Evolutionary conservation across 2,888 invertebrate genomes (phyloP).

Genomic region (Amphipyra berbera): DNA sequence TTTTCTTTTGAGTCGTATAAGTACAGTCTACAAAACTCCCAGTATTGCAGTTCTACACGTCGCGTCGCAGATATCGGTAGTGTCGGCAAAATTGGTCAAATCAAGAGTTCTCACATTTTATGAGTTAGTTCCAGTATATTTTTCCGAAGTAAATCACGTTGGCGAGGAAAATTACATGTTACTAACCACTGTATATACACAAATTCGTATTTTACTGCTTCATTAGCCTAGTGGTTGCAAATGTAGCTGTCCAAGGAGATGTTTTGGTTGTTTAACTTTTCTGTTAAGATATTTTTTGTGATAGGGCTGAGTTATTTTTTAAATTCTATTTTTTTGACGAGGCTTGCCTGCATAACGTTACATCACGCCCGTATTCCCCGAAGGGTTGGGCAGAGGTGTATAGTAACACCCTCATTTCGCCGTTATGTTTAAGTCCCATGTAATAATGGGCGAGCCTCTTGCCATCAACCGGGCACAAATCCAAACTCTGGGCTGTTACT

Average conservation of each 20-base stretch:
- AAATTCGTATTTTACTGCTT: background rate
- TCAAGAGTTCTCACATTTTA: conserved; percentile 45
- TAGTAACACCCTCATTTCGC: too few relatives aligned
- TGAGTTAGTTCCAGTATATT: conserved; percentile 22
- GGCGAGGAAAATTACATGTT: conserved; percentile 12
- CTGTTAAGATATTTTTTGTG: too few relatives aligned
- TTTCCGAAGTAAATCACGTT: conserved; percentile 22
- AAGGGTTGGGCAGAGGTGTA: too few relatives aligned
- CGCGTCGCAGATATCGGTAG: conserved; percentile 19
- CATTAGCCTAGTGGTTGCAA: background rate
- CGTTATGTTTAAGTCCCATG: too few relatives aligned
- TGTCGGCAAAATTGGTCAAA: conserved; percentile 51
- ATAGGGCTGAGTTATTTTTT: too few relatives aligned
- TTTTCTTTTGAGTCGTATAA: conserved; percentile 8
- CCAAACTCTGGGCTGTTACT: too few relatives aligned
- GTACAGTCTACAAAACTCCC: conserved; percentile 30
- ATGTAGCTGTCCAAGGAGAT: background rate
- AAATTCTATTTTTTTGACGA: too few relatives aligned
- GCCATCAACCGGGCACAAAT: too few relatives aligned
- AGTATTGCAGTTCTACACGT: conserved; percentile 32
- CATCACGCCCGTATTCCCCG: too few relatives aligned
- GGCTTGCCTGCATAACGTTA: too few relatives aligned
- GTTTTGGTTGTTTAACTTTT: background rate
- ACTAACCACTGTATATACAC: conserved; percentile 13
- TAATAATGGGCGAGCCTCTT: too few relatives aligned